Percentiles rank a stretch among this genome's conserved stretches.
Evolutionary conservation across 2,888 invertebrate genomes (phyloP).

Genomic region (Tetranychus truncatus): DNA sequence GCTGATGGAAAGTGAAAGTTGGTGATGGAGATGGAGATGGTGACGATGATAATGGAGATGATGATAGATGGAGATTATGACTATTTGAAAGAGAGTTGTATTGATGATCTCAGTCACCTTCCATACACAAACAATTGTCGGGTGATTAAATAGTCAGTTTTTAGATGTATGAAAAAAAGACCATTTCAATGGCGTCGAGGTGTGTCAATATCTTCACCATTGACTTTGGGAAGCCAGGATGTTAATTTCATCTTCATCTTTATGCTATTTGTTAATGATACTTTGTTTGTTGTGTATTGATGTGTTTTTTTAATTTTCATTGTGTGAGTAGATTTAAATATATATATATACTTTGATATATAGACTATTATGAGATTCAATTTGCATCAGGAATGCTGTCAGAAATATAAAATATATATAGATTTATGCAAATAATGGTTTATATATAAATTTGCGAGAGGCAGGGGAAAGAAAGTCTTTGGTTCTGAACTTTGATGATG

Average conservation of each 20-base stretch:
- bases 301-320: not conserved
- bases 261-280: not conserved
- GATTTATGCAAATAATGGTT: not conserved
- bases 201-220: not conserved
- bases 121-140: not conserved
- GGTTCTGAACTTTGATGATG: not conserved
- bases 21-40: too few species aligned
- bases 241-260: not conserved
- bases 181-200: not conserved
- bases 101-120: not conserved
- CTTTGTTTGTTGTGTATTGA: not conserved
- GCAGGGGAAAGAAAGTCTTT: not conserved
- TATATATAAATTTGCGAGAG: not conserved
- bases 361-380: not conserved
- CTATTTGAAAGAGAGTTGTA: too few species aligned
- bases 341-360: not conserved
- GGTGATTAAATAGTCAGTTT: not conserved
- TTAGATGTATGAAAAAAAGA: not conserved
- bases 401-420: not conserved
- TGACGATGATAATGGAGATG: not conserved
- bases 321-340: not conserved
- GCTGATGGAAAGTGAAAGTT: too few species aligned
- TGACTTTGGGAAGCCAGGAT: not conserved
- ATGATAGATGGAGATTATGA: not conserved
- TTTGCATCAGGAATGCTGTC: not conserved